Conservation (phyloP, 2,113 vertebrate genomes). For the Tringa solitaria region DNA sequence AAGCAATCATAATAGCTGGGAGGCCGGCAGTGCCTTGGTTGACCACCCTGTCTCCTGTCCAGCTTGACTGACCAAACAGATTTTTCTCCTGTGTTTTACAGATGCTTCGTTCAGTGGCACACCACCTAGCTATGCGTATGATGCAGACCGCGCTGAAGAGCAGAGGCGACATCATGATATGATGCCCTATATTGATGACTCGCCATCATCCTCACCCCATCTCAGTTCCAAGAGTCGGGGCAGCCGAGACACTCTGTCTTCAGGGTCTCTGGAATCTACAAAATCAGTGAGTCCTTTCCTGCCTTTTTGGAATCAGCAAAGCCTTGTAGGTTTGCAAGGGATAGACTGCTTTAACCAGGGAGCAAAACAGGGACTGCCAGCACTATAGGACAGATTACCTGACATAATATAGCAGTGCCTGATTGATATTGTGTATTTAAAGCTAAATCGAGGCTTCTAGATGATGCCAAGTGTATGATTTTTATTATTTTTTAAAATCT, state of each 20-base stretch:
- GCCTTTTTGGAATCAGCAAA: background rate
- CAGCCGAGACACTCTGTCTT: slow-evolving; percentile 85
- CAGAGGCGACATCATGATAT: slow-evolving; percentile 88
- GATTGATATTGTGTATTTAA: rapidly evolving
- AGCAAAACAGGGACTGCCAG: background rate
- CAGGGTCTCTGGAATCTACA: slow-evolving; percentile 85
- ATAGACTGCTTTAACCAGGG: background rate
- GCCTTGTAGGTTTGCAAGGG: too few relatives aligned
- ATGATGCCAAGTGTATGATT: background rate
- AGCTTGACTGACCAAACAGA: background rate
- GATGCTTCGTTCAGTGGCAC: slow-evolving; percentile 85
- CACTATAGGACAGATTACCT: background rate
- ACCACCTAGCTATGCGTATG: slow-evolving; percentile 81
- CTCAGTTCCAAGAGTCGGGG: slow-evolving; percentile 92
- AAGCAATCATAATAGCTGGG: background rate
- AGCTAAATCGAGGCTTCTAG: background rate
- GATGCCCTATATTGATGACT: slow-evolving; percentile 94
- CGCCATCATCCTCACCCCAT: slow-evolving; percentile 92
- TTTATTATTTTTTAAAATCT: background rate
- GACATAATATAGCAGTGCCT: rapidly evolving
- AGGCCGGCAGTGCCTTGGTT: background rate
- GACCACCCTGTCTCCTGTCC: background rate
- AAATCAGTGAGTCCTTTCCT: slow-evolving; percentile 77
- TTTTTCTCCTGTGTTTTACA: slow-evolving; percentile 61
- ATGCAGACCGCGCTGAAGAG: slow-evolving; percentile 87